Evolutionary conservation across 2,113 vertebrate species (phyloP).

Genomic region (Brachypteracias leptosomus): DNA sequence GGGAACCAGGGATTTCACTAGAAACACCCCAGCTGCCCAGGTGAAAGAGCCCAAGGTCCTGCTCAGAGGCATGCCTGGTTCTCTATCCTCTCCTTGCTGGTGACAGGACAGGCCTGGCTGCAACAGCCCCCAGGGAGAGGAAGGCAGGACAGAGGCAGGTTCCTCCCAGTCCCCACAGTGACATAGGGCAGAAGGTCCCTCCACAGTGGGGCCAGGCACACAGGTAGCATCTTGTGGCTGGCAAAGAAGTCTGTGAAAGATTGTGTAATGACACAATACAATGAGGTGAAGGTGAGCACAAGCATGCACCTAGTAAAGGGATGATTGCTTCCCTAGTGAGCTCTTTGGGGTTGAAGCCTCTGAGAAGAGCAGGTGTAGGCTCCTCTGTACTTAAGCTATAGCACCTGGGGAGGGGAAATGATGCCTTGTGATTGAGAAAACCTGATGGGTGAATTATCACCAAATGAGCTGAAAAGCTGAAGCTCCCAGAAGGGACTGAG

Average conservation of each 20-base stretch:
- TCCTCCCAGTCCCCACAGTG: rapidly evolving
- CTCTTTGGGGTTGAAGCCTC: neutral
- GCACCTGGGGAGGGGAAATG: neutral
- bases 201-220: neutral
- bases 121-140: neutral
- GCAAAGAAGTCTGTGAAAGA: neutral
- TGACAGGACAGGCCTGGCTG: neutral
- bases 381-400: neutral
- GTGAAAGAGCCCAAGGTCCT: neutral
- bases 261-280: rapidly evolving
- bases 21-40: neutral
- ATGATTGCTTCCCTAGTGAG: neutral
- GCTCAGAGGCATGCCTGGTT: rapidly evolving
- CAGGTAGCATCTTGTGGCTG: neutral
- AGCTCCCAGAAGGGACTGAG: neutral
- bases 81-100: no score
- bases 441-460: neutral
- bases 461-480: neutral
- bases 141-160: neutral
- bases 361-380: neutral
- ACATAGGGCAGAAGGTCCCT: neutral
- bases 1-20: neutral
- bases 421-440: neutral
- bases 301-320: neutral
- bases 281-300: neutral